Base-by-base conservation (phyloP, 1,140 invertebrate genomes). In the Thereuonema tuberculata region DNA sequence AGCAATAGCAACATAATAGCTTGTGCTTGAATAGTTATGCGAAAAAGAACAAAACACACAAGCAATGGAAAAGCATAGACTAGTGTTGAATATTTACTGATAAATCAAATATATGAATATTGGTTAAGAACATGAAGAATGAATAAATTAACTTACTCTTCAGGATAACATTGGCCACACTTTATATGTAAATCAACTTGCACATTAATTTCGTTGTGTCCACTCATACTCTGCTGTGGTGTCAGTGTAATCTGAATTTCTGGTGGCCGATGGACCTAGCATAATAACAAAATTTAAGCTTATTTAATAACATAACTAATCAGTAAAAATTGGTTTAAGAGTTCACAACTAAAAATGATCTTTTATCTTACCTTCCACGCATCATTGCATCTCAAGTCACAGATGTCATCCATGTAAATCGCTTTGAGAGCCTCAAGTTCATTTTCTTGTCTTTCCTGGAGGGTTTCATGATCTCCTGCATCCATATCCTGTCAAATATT, bases 351-450 rank as follows among this genome's bases (percentile, higher is more conserved):
- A 27, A 55, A 25, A 43, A 46, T 26, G 15, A 46, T 62, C 9
- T n/a, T 57, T 20, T 59, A 59, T 46, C 25, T 53, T 61, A 73
- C 72, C 66, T 72, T 69, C 69, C 70, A 71, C 12, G 67, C 65
- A 57, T 67, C 65, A 58, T 65, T 64, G 29, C 68, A 58, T 62
- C 74, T 60, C 12, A 76, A 60, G 64, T 76, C 74, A 47, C 63
- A 64, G 29, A 75, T 63, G 67, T 73, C 71, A 31, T 70, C 66
- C 47, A 64, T 62, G 61, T 67, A 75, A 61, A 72, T 73, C 70
- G 84, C 81, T 74, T 86, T 78, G 64, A 88, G 76, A 61, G 78
- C 84, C 74, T 83, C 77, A 26, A 87, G 72, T 77, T 88, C 85
- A 70, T 84, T 81, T 61, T 80, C 75, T 71, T 88, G 85, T 24